Percentiles rank a stretch among this genome's conserved stretches.
phyloP scores from a whole-genome alignment of 2,113 vertebrate species.

The Myotis brandtii region DNA sequence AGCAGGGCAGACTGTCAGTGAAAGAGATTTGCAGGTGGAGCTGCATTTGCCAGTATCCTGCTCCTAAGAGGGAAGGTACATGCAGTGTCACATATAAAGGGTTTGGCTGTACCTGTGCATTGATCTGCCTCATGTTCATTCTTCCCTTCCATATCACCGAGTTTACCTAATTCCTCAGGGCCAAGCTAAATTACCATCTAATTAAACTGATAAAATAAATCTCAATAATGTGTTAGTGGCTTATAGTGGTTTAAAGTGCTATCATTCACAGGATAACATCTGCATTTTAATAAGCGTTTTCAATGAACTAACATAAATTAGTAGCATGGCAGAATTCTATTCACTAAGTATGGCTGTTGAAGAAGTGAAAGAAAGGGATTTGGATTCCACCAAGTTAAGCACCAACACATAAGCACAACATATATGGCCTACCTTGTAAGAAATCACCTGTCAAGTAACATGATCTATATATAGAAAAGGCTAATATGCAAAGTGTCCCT shows the following conservation, averaged over 20 bases:
- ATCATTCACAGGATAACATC: constrained; percentile 56
- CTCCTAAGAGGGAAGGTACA: neutral
- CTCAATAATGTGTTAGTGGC: constrained; percentile 48
- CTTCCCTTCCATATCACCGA: neutral
- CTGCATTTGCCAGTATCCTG: neutral
- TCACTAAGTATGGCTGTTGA: neutral
- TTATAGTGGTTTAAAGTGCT: constrained; percentile 64
- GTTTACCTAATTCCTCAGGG: constrained; percentile 19
- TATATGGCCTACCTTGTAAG: neutral
- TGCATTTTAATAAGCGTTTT: constrained; percentile 73
- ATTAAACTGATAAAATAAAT: constrained; percentile 69
- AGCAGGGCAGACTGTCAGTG: neutral
- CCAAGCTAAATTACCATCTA: constrained; percentile 55
- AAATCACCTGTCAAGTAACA: neutral
- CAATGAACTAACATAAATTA: constrained; percentile 63
- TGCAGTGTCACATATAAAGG: neutral
- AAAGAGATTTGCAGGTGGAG: neutral
- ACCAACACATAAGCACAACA: neutral
- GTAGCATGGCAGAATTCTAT: constrained; percentile 45
- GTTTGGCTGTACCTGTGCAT: neutral
- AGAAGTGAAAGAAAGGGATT: constrained; percentile 26
- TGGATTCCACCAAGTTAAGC: neutral
- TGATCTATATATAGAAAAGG: no score
- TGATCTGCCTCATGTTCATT: neutral
- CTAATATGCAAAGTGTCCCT: no score